Evolutionary conservation across 2,888 invertebrate species (phyloP).

Genomic region (Gortyna flavago): DNA sequence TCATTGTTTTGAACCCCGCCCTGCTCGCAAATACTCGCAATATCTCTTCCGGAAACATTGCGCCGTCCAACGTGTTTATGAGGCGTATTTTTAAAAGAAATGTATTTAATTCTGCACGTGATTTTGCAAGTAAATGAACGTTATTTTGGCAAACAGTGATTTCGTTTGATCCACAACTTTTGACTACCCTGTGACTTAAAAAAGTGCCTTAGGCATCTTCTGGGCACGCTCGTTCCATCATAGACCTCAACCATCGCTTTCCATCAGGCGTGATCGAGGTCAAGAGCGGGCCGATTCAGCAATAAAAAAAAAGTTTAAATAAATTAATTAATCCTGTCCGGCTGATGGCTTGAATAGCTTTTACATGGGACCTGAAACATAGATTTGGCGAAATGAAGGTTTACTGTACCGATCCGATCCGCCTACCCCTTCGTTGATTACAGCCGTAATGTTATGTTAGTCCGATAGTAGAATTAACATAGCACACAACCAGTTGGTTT

Average conservation of each 20-base stretch:
- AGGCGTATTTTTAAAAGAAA: conserved; percentile 13
- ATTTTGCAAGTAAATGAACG: conserved; percentile 8
- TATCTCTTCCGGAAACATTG: conserved; percentile 56
- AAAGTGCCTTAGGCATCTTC: no score
- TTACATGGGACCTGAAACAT: background rate
- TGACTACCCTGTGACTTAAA: no score
- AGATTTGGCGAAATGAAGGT: background rate
- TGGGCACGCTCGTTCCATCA: no score
- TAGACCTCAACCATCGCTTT: no score
- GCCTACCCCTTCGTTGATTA: background rate
- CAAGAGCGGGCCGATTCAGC: no score
- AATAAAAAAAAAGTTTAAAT: background rate
- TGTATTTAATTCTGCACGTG: conserved; percentile 5
- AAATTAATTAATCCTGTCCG: background rate
- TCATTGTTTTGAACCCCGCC: conserved; percentile 50
- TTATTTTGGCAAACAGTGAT: background rate
- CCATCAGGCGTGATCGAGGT: no score
- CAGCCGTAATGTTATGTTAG: background rate
- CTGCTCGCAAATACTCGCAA: conserved; percentile 29
- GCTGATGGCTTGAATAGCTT: background rate
- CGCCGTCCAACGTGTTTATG: conserved; percentile 26
- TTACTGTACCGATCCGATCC: no score
- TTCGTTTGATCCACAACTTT: no score
- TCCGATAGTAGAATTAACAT: background rate
- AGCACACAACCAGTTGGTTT: background rate